Base-by-base conservation (phyloP, 1,140 invertebrate species). In the Drosophila tropicalis region DNA sequence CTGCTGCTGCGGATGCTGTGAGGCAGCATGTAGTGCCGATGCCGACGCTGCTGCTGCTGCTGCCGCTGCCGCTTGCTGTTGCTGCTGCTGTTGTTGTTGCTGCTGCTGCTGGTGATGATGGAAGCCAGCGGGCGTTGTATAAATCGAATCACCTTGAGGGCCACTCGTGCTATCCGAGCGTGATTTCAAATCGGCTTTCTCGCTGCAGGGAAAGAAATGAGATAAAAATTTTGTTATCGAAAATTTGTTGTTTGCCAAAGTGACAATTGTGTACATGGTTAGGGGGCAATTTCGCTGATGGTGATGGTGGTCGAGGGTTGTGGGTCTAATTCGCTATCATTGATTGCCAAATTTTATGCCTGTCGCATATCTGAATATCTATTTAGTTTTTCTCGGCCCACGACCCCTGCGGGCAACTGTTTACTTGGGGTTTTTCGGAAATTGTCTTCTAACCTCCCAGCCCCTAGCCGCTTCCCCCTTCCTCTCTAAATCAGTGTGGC, bases 101-200 rank as follows among this genome's bases (percentile, higher is more conserved):
- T 90, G 87, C 34, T 90, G 90, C 54, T 92, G 86, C 36, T 92
- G 90, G 63, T 91, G 87, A 78, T 92, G 91, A 81, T 92, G 91
- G 75, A 92, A 92, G 62, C 91, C 91, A 41, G 91, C 91, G 64
- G 92, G 91, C 70, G 91, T 92, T 65, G 91, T 92, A 68, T 92
- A 92, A 79, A 92, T 92, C 63, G 91, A 92, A 86, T 92, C 91
- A 79, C 91, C 90, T 76, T 91, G 91, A 64, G 91, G 91, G 71
- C 90, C 91, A 74, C 91, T 91, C 34, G 89, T 92, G 78, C 91
- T 92, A 90, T 92, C 91, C 54, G 90, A 92, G 77, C 91, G 91
- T 82, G 91, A 92, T 85, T 92, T 92, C 79, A 92, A 91, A 90
- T 92, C 91, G 73, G 91, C 91, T 77, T 92, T 92, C 76, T 92